phyloP scores from a whole-genome alignment of 2,113 vertebrate genomes.

The Lophochroa leadbeateri region DNA sequence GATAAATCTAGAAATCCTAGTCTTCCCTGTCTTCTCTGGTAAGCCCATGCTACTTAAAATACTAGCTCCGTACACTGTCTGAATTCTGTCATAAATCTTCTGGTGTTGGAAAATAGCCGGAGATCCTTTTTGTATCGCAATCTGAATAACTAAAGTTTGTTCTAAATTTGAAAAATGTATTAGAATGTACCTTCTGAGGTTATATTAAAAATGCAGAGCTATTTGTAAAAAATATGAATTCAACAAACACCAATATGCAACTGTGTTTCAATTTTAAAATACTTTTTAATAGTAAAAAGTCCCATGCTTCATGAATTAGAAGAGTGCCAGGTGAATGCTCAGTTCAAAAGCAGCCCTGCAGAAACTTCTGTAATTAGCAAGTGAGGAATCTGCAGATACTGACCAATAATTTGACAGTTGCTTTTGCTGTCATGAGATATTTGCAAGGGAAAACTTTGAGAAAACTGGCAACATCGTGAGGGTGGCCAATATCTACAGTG shows the following conservation, averaged over 20 bases:
- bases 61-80: background rate
- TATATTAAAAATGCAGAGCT: background rate
- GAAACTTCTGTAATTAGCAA: background rate
- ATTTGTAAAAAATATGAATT: background rate
- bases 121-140: background rate
- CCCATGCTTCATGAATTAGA: background rate
- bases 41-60: background rate
- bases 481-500: background rate
- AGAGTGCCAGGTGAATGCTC: background rate
- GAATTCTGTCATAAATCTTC: background rate
- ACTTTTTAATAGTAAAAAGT: background rate
- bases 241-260: background rate
- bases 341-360: background rate
- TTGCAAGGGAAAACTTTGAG: background rate
- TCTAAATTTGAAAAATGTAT: background rate
- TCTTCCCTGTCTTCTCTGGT: background rate
- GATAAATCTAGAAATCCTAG: background rate
- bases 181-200: background rate
- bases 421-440: background rate
- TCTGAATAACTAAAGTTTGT: background rate
- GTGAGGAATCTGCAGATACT: background rate
- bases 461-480: accelerated
- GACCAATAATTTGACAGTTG: background rate
- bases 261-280: background rate
- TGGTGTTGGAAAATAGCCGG: background rate